Percentiles rank a stretch among this genome's conserved stretches.
Conservation (phyloP, 2,888 invertebrate genomes). For the Hypena proboscidalis region DNA sequence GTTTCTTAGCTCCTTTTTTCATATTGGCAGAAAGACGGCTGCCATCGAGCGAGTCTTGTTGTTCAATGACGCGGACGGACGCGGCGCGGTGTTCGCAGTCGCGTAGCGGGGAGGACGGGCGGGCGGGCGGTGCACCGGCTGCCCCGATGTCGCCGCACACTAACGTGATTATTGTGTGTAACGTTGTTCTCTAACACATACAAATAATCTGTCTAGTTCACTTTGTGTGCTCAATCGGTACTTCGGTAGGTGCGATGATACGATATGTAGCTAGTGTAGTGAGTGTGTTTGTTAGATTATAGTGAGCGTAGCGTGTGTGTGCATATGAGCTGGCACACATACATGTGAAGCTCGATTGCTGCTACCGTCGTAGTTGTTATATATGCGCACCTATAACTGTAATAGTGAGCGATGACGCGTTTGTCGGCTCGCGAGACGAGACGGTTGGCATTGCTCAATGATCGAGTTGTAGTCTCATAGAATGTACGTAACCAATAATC, state of each 20-base stretch:
- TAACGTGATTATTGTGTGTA: conserved; percentile 54
- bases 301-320: conserved; percentile 65
- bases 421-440: conserved; percentile 83
- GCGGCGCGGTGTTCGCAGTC: conserved; percentile 79
- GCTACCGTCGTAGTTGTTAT: conserved; percentile 72
- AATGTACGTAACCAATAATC: conserved; percentile 67
- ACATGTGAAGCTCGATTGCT: conserved; percentile 73
- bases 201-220: conserved; percentile 75
- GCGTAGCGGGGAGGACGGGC: conserved; percentile 79
- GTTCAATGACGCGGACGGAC: conserved; percentile 83
- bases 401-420: conserved; percentile 82
- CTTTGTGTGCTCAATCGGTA: conserved; percentile 74
- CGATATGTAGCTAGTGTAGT: conserved; percentile 52
- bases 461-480: conserved; percentile 80
- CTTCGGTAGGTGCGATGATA: conserved; percentile 64
- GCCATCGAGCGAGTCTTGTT: conserved; percentile 84
- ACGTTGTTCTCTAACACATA: conserved; percentile 60
- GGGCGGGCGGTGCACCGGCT: conserved; percentile 81
- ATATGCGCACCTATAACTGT: conserved; percentile 81
- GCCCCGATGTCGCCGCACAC: conserved; percentile 82
- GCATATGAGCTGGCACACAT: conserved; percentile 69
- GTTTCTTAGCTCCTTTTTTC: conserved; percentile 79
- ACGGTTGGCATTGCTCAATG: conserved; percentile 84
- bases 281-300: conserved; percentile 62
- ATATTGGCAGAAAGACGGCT: conserved; percentile 83